Percentiles rank a stretch among this genome's conserved stretches.
phyloP scores from a whole-genome alignment of 1,140 invertebrate species.

The Batillaria attramentaria region DNA sequence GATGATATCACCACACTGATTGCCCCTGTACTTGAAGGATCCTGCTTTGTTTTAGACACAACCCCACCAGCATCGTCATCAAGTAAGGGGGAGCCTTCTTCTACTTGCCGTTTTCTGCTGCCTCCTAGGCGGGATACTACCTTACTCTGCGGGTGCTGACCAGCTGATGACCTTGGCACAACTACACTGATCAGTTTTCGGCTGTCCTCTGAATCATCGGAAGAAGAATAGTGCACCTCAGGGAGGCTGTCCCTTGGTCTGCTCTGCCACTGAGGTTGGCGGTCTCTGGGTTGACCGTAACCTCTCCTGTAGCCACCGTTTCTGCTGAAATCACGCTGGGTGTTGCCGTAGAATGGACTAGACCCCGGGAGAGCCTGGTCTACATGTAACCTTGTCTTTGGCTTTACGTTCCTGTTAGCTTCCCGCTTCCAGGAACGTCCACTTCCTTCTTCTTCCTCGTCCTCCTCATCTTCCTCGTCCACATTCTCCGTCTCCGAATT shows the following conservation, averaged over 20 bases:
- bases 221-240: not conserved
- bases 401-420: conserved; percentile 29
- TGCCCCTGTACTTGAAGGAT: not conserved
- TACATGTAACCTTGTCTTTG: too few species aligned
- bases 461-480: conserved; percentile 2
- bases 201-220: conserved; percentile 17
- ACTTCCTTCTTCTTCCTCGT: conserved; percentile 33
- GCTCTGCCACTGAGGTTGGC: not conserved
- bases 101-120: not conserved
- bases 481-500: not conserved
- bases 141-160: not conserved
- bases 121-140: not conserved
- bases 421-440: conserved; percentile 37
- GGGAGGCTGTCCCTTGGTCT: not conserved
- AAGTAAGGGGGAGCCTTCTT: not conserved
- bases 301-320: conserved; percentile 11
- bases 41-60: not conserved
- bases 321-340: conserved; percentile 4
- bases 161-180: conserved; percentile 7
- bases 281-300: not conserved
- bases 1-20: conserved; percentile 23
- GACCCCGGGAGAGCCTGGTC: not conserved
- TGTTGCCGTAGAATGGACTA: not conserved
- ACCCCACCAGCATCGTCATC: not conserved
- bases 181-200: conserved; percentile 38